phyloP scores from a whole-genome alignment of 2,797 vertebrate species.

The Dendrocincla tyrannina region DNA sequence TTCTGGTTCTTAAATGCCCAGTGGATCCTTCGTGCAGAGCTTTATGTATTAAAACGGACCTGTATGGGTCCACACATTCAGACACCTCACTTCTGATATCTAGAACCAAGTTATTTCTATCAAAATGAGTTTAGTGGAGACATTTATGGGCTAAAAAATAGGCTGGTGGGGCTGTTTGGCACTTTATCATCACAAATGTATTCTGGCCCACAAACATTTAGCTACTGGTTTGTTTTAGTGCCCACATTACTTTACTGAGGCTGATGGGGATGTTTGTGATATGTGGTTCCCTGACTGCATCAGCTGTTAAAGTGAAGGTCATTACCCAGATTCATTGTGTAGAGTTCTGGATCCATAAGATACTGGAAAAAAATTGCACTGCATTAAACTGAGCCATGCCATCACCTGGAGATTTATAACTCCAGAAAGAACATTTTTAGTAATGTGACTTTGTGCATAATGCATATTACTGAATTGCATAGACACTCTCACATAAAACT shows the following conservation, averaged over 20 bases:
- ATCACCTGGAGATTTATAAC: conserved; percentile 36
- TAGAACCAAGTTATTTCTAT: background rate
- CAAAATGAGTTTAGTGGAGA: background rate
- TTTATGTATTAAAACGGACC: background rate
- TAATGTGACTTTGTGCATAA: conserved; percentile 39
- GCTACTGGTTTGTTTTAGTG: background rate
- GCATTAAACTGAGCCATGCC: background rate
- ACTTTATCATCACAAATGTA: background rate
- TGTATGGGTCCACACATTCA: background rate
- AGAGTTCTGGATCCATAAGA: background rate
- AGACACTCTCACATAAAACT: background rate
- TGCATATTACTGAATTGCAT: background rate
- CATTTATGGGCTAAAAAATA: background rate
- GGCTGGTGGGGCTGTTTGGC: background rate
- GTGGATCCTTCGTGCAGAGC: background rate
- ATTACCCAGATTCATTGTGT: background rate
- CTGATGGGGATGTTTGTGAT: background rate
- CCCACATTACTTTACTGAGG: background rate
- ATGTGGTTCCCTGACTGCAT: background rate
- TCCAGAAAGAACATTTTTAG: conserved; percentile 33
- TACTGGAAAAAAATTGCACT: background rate
- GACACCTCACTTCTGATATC: background rate
- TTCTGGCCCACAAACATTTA: background rate
- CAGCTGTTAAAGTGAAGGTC: conserved; percentile 9
- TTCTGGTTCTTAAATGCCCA: background rate